Evolutionary conservation across 2,797 vertebrate species (phyloP), one percentile per base, ranked within the genome.

Genomic region (Gymnothorax reevesii): DNA sequence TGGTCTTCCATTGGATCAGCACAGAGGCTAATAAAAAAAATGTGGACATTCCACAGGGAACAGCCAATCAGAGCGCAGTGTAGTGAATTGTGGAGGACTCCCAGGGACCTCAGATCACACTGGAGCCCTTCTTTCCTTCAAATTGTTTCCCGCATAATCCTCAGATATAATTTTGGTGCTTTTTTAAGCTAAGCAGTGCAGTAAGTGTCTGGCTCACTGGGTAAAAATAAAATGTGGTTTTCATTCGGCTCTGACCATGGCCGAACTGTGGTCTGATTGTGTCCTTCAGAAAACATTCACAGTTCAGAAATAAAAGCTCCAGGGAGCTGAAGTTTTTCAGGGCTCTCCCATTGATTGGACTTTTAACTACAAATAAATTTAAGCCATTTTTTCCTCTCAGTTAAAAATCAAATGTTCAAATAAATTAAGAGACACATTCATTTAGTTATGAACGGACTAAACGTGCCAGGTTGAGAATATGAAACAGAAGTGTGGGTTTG

Each of bases 81-180:
- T 80, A 20, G 77, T 80, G 77, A 54, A 55, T 49, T n/a, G 77
- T n/a, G n/a, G 77, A 13, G 49, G 55, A 86, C 80, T 73, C 54
- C 20, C 85, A 33, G 20, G 17, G 33, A 71, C 84, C 84, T 73
- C 52, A n/a, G 55, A 83, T 83, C 27, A 83, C 64, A 80, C 64
- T 83, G 80, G 85, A 86, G 82, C 62, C 52, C 59, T 71, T 42
- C 17, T 86, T 64, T 84, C 82, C 59, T 12, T 69, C 20, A 33
- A 33, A 84, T 83, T 55, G 64, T 66, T 85, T 85, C 60, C 71
- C 71, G 73, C 84, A 71, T 77, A 77, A 71, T 60, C 85, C 66
- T 73, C 86, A 83, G 54, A 5, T 92, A 82, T 93, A 89, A 93
- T 94, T 94, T 92, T 90, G 88, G 92, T 92, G 88, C 83, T 93